phyloP scores from a whole-genome alignment of 1,140 invertebrate genomes.

The Drosophila kikkawai region DNA sequence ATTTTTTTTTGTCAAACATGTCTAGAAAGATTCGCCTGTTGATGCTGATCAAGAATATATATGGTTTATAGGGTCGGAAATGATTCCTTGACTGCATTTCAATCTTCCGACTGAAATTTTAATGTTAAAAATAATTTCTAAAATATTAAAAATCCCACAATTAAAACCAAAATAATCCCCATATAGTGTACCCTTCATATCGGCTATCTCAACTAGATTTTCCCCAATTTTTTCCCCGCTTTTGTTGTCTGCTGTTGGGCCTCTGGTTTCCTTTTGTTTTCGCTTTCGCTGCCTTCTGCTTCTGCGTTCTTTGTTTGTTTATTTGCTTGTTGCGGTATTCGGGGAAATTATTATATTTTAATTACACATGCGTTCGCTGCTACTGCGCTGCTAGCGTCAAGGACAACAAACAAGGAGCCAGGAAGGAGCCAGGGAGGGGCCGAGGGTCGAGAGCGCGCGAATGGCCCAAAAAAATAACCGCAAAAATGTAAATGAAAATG shows the following conservation, averaged over 20 bases:
- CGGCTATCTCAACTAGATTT: not conserved
- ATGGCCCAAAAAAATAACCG: constrained; percentile 49
- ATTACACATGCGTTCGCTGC: constrained; percentile 74
- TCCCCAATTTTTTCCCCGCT: constrained; percentile 1
- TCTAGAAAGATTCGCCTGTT: too few species aligned
- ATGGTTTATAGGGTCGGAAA: too few species aligned
- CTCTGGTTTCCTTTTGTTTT: constrained; percentile 36
- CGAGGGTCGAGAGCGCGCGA: not conserved
- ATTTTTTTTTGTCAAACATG: too few species aligned
- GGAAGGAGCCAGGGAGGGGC: constrained; percentile 5
- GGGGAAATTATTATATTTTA: constrained; percentile 82
- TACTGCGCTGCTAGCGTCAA: constrained; percentile 20
- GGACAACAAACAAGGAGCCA: constrained; percentile 52
- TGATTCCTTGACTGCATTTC: too few species aligned
- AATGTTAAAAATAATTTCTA: too few species aligned
- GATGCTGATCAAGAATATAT: too few species aligned
- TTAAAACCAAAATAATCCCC: too few species aligned
- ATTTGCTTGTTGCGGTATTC: constrained; percentile 57
- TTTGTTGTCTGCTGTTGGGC: constrained; percentile 14
- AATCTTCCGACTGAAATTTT: too few species aligned
- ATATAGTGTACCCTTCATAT: not conserved
- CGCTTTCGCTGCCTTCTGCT: constrained; percentile 37
- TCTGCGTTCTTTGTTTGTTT: constrained; percentile 48
- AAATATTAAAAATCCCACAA: too few species aligned
- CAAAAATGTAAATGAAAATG: constrained; percentile 81